These are phyloP conservation scores for Acrobasis consociella DNA, from an alignment of 2,888 invertebrate genomes.

Conservation along the genomic window DNA sequence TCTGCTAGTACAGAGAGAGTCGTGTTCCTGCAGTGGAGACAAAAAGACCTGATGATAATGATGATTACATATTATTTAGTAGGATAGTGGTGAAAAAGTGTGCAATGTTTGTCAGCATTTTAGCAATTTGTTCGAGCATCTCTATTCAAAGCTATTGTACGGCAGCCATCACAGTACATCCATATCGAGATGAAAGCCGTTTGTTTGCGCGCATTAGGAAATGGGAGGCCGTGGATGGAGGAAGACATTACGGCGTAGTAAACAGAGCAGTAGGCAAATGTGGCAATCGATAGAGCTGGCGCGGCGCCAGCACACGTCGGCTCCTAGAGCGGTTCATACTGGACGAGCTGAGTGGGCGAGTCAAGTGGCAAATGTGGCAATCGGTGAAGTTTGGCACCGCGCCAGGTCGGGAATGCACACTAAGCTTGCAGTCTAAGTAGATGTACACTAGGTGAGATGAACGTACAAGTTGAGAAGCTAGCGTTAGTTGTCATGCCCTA, in stretches of 20 bases:
- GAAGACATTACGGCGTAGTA: slow-evolving; percentile 7
- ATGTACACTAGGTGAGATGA: too few species aligned
- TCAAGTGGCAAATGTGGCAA: neutral
- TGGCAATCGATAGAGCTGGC: slow-evolving; percentile 18
- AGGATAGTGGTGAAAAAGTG: too few species aligned
- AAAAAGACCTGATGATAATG: too few species aligned
- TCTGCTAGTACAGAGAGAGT: too few species aligned
- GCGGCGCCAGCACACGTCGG: slow-evolving; percentile 1
- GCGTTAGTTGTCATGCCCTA: too few species aligned
- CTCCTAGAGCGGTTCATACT: neutral
- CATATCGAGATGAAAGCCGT: neutral
- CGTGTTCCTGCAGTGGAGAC: too few species aligned
- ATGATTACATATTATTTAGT: too few species aligned
- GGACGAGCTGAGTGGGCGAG: neutral
- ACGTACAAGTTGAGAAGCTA: too few species aligned
- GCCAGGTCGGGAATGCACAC: too few species aligned
- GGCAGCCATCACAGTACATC: slow-evolving; percentile 3
- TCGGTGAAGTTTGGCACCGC: too few species aligned
- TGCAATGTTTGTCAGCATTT: too few species aligned
- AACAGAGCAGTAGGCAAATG: slow-evolving; percentile 19
- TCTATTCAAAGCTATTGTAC: neutral
- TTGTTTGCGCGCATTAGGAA: slow-evolving; percentile 18
- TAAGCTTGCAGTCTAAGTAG: too few species aligned
- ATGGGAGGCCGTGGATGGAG: slow-evolving; percentile 15
- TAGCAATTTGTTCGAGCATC: neutral